phyloP scores from a whole-genome alignment of 2,113 vertebrate species.

The Phocoena phocoena region DNA sequence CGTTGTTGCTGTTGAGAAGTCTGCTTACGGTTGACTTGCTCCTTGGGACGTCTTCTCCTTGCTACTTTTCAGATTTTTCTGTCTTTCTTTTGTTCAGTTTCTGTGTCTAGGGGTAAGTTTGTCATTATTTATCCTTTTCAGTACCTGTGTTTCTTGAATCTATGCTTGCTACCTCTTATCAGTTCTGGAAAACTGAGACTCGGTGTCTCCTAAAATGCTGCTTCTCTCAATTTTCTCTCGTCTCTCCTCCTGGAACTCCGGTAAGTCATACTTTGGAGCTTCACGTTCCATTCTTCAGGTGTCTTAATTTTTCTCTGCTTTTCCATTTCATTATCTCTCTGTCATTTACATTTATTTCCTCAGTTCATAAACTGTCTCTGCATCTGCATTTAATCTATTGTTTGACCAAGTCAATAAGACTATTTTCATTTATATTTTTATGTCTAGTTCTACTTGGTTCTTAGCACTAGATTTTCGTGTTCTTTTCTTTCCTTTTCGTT shows the following conservation, averaged over 20 bases:
- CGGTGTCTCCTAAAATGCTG: background rate
- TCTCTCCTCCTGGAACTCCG: background rate
- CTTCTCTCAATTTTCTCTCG: background rate
- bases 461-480: background rate
- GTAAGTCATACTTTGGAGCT: background rate
- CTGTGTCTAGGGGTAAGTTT: background rate
- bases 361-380: background rate
- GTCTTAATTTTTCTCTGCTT: background rate
- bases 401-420: background rate
- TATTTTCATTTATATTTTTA: background rate
- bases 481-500: background rate
- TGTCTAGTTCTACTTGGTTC: background rate
- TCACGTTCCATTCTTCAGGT: background rate
- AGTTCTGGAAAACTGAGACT: background rate
- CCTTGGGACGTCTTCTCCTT: background rate
- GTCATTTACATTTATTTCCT: background rate
- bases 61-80: background rate
- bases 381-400: background rate
- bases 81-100: background rate
- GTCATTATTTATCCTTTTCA: background rate
- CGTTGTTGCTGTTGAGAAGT: background rate
- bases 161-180: background rate
- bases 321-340: background rate
- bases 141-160: background rate
- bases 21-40: no score